Evolutionary conservation across 2,113 vertebrate species (phyloP).

Genomic region (Dipodomys spectabilis): DNA sequence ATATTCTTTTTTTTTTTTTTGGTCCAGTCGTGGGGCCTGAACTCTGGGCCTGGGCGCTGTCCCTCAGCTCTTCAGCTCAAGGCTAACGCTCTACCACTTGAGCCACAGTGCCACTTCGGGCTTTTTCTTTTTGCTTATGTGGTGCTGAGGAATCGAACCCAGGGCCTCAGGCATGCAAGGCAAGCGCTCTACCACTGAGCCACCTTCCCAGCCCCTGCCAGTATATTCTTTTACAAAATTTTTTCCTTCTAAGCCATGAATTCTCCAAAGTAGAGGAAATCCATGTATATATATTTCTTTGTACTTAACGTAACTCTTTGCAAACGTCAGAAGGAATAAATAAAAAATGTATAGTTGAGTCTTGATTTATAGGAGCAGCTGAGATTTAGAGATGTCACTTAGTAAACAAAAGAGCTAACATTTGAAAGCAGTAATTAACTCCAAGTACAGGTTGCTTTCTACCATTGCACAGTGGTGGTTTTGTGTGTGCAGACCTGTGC

Average conservation of each 20-base stretch:
- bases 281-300: not conserved
- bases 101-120: too few relatives aligned
- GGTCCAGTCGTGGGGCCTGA: too few relatives aligned
- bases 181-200: too few relatives aligned
- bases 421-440: conserved; percentile 19
- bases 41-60: too few relatives aligned
- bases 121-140: too few relatives aligned
- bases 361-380: conserved; percentile 31
- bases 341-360: conserved; percentile 43
- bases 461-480: not conserved
- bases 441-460: not conserved
- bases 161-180: too few relatives aligned
- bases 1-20: not conserved
- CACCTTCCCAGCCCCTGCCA: not conserved
- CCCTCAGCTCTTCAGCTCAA: too few relatives aligned
- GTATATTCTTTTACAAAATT: conserved; percentile 13
- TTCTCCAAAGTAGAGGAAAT: conserved; percentile 14
- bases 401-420: conserved; percentile 27
- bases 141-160: too few relatives aligned
- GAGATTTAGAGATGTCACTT: conserved; percentile 34
- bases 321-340: conserved; percentile 26
- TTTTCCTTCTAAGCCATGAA: not conserved
- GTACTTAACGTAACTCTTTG: conserved; percentile 37
- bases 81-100: too few relatives aligned
- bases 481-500: not conserved